These are phyloP conservation scores for Muscicapa comitata DNA, from an alignment of 2,797 vertebrate species.

Conservation along the genomic window DNA sequence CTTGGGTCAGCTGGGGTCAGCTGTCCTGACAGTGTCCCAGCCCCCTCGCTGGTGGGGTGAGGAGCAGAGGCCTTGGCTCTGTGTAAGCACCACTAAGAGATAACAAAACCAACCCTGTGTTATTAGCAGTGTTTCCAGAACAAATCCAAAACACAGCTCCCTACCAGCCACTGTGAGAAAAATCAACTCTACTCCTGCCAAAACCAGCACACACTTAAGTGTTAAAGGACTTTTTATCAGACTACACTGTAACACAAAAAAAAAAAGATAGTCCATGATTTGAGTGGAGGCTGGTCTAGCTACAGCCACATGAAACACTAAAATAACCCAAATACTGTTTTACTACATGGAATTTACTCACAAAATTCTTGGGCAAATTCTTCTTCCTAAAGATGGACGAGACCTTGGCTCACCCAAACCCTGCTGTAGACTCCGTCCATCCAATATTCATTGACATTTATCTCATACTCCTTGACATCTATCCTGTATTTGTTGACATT, in stretches of 20 bases:
- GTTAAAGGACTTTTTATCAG: not conserved
- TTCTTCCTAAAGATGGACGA: not conserved
- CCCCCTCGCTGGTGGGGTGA: fast-evolving
- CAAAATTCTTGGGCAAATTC: not conserved
- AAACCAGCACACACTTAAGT: not conserved
- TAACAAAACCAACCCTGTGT: fast-evolving
- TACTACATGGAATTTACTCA: not conserved
- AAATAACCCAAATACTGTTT: not conserved
- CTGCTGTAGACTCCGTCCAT: not conserved
- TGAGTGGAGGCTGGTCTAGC: not conserved
- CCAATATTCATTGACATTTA: not conserved
- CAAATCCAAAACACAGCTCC: not conserved
- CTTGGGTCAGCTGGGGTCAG: not conserved
- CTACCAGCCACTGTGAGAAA: not conserved
- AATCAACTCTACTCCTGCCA: not conserved
- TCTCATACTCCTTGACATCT: not conserved
- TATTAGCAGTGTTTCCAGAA: not conserved
- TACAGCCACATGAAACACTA: not conserved
- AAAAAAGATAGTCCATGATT: not conserved
- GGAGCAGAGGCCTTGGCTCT: not conserved
- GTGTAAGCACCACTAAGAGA: not conserved
- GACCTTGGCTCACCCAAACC: not conserved
- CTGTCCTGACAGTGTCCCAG: not conserved
- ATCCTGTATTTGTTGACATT: not conserved
- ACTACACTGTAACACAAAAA: not conserved